A percentile compares a stretch with the other conserved stretches of the same genome.
These are phyloP conservation scores for Hyles euphorbiae DNA, from an alignment of 1,140 invertebrate genomes.

Conservation along the genomic window DNA sequence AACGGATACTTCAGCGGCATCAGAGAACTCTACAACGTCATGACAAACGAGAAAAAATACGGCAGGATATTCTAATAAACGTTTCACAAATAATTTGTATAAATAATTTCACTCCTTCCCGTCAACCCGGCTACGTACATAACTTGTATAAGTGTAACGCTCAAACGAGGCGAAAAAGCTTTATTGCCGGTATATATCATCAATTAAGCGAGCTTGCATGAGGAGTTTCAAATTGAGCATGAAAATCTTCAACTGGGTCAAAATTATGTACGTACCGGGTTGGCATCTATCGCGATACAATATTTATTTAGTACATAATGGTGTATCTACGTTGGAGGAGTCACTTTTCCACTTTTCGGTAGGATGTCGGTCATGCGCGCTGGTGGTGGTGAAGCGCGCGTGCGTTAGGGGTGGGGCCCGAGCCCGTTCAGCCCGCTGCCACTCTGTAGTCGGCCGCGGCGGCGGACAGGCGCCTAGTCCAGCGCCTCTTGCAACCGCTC, in stretches of 20 bases:
- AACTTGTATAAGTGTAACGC: background rate
- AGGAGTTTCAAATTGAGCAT: conserved; percentile 23
- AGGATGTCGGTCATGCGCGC: conserved; percentile 70
- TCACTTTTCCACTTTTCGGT: conserved; percentile 72
- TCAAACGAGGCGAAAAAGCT: background rate
- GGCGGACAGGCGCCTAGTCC: conserved; percentile 48
- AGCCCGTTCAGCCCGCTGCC: conserved; percentile 58
- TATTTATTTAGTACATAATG: conserved; percentile 73
- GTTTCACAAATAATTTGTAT: background rate
- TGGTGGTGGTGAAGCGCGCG: conserved; percentile 39
- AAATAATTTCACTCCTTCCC: background rate
- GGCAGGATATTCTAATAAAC: conserved; percentile 13
- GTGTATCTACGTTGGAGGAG: conserved; percentile 71
- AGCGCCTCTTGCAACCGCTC: conserved; percentile 25
- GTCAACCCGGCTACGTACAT: background rate
- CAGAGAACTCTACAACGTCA: conserved; percentile 45
- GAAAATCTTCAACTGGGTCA: conserved; percentile 40
- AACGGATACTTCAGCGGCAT: conserved; percentile 53
- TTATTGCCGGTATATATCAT: conserved; percentile 3
- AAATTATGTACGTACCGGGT: conserved; percentile 46
- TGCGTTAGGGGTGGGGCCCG: conserved; percentile 70
- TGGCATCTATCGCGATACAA: conserved; percentile 59
- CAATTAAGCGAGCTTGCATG: conserved; percentile 14
- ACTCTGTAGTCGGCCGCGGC: conserved; percentile 64
- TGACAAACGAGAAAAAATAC: conserved; percentile 40